Base-by-base conservation (phyloP, 2,888 invertebrate species). In the Perizoma flavofasciatum region DNA sequence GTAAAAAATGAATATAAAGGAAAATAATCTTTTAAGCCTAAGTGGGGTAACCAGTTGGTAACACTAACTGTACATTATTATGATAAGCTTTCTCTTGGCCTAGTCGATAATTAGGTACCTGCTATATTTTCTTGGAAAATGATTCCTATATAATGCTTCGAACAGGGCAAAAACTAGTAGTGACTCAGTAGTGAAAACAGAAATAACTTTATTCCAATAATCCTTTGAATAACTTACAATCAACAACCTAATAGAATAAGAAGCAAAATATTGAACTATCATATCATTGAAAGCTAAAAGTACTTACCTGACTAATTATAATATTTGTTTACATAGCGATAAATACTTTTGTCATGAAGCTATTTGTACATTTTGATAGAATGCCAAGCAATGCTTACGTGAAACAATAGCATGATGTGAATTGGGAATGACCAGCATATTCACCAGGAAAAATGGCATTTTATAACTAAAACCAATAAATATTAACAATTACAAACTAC, bases 401-500 rank as follows among this genome's bases (percentile, higher is more conserved):
- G 11, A 7, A 44, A 47, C 32, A 43, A 44, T 49, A 22, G 49
- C 6, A 41, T n/a, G 2, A 48, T 32, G 59, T 61, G 45, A 57
- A 55, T 53, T 9, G 33, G 46, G 53, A 66, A 54, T 61, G 58
- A 66, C 66, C 61, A 59, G 57, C 54, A 60, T 44, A 56, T 41
- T 44, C 45, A 57, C 58, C 43, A 22, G n/a, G 1, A 46, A 48
- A 32, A 35, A 7, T 8, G 3, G 6, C 6, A 45, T 46, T 48
- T 53, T 33, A 45, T 39, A 61, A 62, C 60, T 57, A 61, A 68
- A 57, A 67, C 60, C 66, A 68, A 70, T 69, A 69, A 73, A 61
- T 70, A 70, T 63, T 61, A 73, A 72, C 52, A 66, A 54, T 66
- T 62, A 75, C 70, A 72, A 59, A 51, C 61, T 61, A 37, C 45